These are phyloP conservation scores for Microchirus variegatus DNA, from an alignment of 2,797 vertebrate genomes.

Conservation along the genomic window DNA sequence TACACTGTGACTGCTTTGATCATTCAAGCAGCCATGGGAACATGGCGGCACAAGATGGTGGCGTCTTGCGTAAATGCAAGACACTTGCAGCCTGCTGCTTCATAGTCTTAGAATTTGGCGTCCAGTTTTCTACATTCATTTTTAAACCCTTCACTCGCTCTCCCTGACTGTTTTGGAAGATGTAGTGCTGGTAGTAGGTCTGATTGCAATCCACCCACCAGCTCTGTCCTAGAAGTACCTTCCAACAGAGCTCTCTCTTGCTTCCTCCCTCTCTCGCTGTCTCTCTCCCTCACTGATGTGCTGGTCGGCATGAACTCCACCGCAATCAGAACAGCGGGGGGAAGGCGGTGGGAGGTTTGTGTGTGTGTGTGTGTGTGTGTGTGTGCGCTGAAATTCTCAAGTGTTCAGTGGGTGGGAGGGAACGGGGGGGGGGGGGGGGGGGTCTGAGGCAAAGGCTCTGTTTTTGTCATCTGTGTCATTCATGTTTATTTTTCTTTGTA, in stretches of 20 bases:
- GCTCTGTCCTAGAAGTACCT: slow-evolving; percentile 57
- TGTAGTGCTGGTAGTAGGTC: slow-evolving; percentile 40
- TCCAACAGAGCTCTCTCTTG: slow-evolving; percentile 42
- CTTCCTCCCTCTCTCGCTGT: slow-evolving; percentile 10
- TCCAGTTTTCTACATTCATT: slow-evolving; percentile 25
- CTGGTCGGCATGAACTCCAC: slow-evolving; percentile 44
- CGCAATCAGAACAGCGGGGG: slow-evolving; percentile 54
- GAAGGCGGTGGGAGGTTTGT: slow-evolving; percentile 52
- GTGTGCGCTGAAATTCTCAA: slow-evolving; percentile 37
- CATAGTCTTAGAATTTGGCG: slow-evolving; percentile 24
- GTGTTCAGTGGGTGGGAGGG: slow-evolving; percentile 27
- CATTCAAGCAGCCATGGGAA: neutral
- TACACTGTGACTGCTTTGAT: too few species aligned
- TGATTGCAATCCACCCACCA: slow-evolving; percentile 75
- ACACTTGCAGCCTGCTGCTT: slow-evolving; percentile 2
- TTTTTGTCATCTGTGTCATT: slow-evolving; percentile 30
- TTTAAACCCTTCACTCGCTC: slow-evolving; percentile 10
- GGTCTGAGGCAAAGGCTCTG: slow-evolving; percentile 22
- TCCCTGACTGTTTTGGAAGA: slow-evolving; percentile 20
- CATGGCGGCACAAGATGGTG: too few species aligned
- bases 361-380: slow-evolving; percentile 8
- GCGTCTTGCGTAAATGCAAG: too few species aligned
- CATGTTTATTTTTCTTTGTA: slow-evolving; percentile 33
- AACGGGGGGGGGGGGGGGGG: slow-evolving; percentile 2
- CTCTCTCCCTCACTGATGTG: slow-evolving; percentile 36